Evolutionary conservation across 2,797 vertebrate species (phyloP).

Genomic region (Garrulus glandarius): DNA sequence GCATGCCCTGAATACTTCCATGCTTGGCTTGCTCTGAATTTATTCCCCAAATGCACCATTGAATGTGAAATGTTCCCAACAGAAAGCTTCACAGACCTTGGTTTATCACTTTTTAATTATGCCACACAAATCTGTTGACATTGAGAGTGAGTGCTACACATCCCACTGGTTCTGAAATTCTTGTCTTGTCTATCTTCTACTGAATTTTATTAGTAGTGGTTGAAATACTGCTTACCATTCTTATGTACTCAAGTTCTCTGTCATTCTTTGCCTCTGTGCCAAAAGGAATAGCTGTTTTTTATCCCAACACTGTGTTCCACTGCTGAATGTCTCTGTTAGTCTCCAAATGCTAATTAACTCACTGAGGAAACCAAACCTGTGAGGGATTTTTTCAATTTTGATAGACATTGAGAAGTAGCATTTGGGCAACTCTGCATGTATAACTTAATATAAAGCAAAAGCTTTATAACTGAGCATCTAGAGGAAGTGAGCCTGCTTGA

Average conservation of each 20-base stretch:
- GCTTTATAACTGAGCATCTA: neutral
- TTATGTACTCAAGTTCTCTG: neutral
- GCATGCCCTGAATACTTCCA: neutral
- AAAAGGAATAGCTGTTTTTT: neutral
- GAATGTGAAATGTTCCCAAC: neutral
- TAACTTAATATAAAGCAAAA: neutral
- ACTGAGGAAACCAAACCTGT: constrained; percentile 6
- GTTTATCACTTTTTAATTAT: constrained; percentile 29
- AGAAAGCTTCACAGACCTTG: neutral
- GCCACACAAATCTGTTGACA: neutral
- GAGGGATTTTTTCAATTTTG: neutral
- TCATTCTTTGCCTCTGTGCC: neutral
- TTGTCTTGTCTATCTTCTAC: neutral
- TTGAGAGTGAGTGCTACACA: neutral
- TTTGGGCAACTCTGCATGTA: neutral
- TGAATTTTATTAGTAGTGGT: neutral
- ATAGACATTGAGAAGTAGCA: neutral
- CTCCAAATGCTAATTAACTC: neutral
- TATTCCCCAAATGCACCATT: neutral
- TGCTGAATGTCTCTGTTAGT: neutral
- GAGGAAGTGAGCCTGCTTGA: neutral
- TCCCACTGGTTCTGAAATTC: neutral
- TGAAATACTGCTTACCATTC: neutral
- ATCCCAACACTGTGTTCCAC: neutral
- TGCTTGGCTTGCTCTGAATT: neutral